phyloP scores from a whole-genome alignment of 1,140 invertebrate genomes.

The Cecropterus lyciades region DNA sequence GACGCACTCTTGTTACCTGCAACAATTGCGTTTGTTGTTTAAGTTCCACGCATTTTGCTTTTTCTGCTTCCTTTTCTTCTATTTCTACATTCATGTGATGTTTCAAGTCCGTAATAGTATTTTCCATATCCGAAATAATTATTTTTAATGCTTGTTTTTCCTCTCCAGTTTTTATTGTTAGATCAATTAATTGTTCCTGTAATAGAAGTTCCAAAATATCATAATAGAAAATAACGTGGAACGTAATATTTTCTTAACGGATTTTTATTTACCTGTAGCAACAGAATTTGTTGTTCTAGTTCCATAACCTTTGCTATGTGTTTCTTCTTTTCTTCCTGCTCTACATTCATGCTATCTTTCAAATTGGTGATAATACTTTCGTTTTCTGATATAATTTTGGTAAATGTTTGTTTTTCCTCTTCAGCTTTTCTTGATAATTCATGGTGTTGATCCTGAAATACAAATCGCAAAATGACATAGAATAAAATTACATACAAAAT shows the following conservation, averaged over 20 bases:
- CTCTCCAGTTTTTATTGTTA: conserved; percentile 49
- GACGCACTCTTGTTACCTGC: too few species aligned
- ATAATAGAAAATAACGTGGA: too few species aligned
- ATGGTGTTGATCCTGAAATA: conserved; percentile 55
- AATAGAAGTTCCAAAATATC: conserved; percentile 61
- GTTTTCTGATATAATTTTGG: conserved; percentile 53
- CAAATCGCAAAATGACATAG: neutral
- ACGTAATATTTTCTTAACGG: too few species aligned
- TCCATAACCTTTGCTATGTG: conserved; percentile 66
- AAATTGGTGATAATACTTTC: conserved; percentile 60
- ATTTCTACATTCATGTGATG: conserved; percentile 68
- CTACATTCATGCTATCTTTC: conserved; percentile 68
- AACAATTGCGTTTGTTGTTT: conserved; percentile 67
- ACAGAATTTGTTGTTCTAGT: conserved; percentile 65
- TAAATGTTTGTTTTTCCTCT: conserved; percentile 49
- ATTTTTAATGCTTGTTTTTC: conserved; percentile 48
- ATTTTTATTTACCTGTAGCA: conserved; percentile 49
- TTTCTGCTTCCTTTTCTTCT: conserved; percentile 69
- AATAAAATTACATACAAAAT: neutral
- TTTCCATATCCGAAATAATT: conserved; percentile 59
- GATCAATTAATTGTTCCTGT: conserved; percentile 38
- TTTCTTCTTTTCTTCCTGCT: conserved; percentile 68
- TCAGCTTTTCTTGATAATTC: conserved; percentile 52
- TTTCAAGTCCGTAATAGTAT: conserved; percentile 60
- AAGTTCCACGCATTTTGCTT: conserved; percentile 60